phyloP scores from a whole-genome alignment of 1,140 invertebrate species.

The Gonatopus flavifemur region DNA sequence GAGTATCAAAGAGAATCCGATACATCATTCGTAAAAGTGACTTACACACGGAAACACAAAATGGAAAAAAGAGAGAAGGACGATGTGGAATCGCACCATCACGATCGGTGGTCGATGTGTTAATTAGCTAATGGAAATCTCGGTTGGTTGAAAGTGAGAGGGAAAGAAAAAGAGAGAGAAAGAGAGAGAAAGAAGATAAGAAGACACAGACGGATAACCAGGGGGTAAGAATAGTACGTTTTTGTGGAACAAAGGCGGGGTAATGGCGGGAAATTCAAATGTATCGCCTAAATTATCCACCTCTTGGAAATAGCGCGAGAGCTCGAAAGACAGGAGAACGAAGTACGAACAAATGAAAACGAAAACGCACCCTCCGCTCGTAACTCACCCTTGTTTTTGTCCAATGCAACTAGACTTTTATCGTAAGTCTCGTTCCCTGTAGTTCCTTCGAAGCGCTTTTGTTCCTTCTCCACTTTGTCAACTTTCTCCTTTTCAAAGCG shows the following conservation, averaged over 20 bases:
- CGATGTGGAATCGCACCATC: neutral
- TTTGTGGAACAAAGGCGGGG: conserved; percentile 8
- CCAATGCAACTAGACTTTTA: conserved; percentile 46
- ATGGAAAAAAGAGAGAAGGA: conserved; percentile 17
- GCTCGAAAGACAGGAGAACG: conserved; percentile 18
- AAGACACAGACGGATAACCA: too few species aligned
- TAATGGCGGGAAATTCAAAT: conserved; percentile 55
- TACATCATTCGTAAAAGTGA: too few species aligned
- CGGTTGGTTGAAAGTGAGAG: conserved; percentile 15
- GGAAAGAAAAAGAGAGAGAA: neutral
- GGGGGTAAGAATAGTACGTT: conserved; percentile 11
- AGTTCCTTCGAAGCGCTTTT: conserved; percentile 7
- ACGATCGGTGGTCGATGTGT: conserved; percentile 20
- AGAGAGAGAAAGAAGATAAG: conserved; percentile 12
- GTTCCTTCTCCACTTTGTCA: conserved; percentile 6
- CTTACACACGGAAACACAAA: too few species aligned
- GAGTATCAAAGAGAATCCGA: too few species aligned
- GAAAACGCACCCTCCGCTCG: conserved; percentile 39
- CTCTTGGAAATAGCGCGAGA: conserved; percentile 12
- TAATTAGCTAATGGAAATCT: conserved; percentile 58
- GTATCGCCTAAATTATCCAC: conserved; percentile 52
- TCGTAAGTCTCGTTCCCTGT: conserved; percentile 20
- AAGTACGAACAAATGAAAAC: conserved; percentile 3
- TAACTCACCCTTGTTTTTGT: conserved; percentile 57
- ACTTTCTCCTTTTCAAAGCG: conserved; percentile 11